Evolutionary conservation across 2,888 invertebrate species (phyloP).

Genomic region (Clunio marinus): DNA sequence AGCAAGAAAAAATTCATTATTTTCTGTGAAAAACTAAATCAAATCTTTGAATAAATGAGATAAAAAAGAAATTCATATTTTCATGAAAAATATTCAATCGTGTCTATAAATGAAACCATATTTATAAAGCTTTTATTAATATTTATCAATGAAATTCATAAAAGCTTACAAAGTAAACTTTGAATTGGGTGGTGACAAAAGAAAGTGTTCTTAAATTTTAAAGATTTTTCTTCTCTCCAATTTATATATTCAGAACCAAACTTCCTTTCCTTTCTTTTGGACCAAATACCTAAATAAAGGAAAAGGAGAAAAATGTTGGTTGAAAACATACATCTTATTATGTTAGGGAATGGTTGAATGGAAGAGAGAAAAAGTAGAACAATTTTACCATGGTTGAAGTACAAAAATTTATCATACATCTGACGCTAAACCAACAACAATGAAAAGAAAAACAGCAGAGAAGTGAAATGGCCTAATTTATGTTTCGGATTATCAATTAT

Average conservation of each 20-base stretch:
- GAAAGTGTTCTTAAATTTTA: neutral
- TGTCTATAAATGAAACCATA: too few species aligned
- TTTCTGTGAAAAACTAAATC: too few species aligned
- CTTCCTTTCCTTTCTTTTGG: too few species aligned
- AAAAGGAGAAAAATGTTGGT: neutral
- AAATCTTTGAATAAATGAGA: too few species aligned
- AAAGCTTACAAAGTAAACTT: too few species aligned
- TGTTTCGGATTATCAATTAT: constrained; percentile 12
- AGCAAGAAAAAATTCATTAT: too few species aligned
- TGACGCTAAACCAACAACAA: neutral
- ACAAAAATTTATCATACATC: constrained; percentile 3
- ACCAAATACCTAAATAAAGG: too few species aligned
- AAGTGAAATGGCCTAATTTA: constrained; percentile 5
- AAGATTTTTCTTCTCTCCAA: neutral
- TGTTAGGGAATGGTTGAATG: neutral
- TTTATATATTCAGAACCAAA: neutral
- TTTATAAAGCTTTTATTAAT: too few species aligned
- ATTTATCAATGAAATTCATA: too few species aligned
- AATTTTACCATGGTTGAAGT: constrained; percentile 9
- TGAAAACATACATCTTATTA: neutral
- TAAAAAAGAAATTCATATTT: too few species aligned
- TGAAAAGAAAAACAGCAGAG: neutral
- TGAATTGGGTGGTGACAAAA: constrained; percentile 19
- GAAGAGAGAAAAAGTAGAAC: constrained; percentile 1
- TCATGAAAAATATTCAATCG: too few species aligned